Evolutionary conservation across 2,797 vertebrate genomes (phyloP), one percentile per base, ranked within the genome.

Genomic region (Jordanella pulchra): DNA sequence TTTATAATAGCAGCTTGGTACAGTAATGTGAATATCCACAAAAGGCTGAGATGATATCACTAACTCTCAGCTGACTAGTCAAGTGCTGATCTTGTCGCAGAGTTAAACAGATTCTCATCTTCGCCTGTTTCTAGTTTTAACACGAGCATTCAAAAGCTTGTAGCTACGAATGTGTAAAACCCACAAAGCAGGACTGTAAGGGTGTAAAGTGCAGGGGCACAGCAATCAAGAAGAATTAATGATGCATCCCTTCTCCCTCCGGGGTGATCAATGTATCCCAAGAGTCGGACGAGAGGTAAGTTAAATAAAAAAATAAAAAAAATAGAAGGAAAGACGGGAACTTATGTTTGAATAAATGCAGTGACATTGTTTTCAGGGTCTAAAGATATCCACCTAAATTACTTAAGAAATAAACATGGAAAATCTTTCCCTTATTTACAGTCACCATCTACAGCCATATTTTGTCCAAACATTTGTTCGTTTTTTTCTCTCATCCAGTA

Each of bases 11-110:
- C 75, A 81, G 87, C 75, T 90, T 92, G 90, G 84, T 90, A 83
- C 73, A 54, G 28, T 30, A 73, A 81, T 86, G 92, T 78, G 89
- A 69, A 82, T 91, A 90, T 91, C 84, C 81, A 80, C 92, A 87
- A 80, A 84, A 78, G 64, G 76, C 80, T 84, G 86, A 76, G 73
- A 93, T 71, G 74, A 88, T 75, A 81, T 75, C 80, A 67, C 42
- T 64, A 18, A 69, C 60, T 75, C 71, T 79, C 76, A 81, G 83
- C 76, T 83, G 86, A 83, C 73, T 44, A 23, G 53, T 66, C 48
- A 23, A 82, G 81, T 72, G 73, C 69, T 30, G 79, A 74, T 50
- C 79, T 73, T 76, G 78, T 72, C 67, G 23, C 30, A 4, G 63
- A 67, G 45, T 83, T 66, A 58, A 73, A 73, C 63, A 58, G 39